phyloP scores from a whole-genome alignment of 2,113 vertebrate species.

The Aplodontia rufa region DNA sequence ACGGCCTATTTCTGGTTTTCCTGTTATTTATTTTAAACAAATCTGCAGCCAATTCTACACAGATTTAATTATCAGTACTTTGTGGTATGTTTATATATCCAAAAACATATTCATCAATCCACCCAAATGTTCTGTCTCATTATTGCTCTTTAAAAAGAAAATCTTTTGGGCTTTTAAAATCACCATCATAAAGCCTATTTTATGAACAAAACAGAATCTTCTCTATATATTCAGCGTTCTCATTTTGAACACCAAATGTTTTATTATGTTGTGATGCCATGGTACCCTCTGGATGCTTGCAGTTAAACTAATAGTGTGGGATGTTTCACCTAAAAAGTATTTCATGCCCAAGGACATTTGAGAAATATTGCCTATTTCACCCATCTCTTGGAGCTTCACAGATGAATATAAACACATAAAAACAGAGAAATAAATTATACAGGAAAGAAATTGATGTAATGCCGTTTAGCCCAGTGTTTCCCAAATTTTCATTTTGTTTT shows the following conservation, averaged over 20 bases:
- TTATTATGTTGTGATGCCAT: constrained; percentile 2
- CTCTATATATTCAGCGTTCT: not conserved
- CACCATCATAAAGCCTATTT: not conserved
- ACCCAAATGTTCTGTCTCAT: not conserved
- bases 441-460: not conserved
- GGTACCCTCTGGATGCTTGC: not conserved
- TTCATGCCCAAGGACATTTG: constrained; percentile 1
- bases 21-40: constrained; percentile 33
- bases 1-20: not conserved
- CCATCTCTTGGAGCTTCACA: not conserved
- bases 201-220: constrained; percentile 10
- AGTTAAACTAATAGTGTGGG: constrained; percentile 1
- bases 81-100: not conserved
- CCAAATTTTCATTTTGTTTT: not conserved
- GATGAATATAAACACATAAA: not conserved
- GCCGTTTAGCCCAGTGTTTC: not conserved
- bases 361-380: not conserved
- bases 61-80: constrained; percentile 20
- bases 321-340: constrained; percentile 21
- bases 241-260: not conserved
- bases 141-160: not conserved
- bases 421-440: not conserved
- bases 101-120: not conserved
- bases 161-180: constrained; percentile 15
- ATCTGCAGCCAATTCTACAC: not conserved